These are phyloP conservation scores for Arion vulgaris DNA, from an alignment of 1,140 invertebrate species.

Conservation along the genomic window DNA sequence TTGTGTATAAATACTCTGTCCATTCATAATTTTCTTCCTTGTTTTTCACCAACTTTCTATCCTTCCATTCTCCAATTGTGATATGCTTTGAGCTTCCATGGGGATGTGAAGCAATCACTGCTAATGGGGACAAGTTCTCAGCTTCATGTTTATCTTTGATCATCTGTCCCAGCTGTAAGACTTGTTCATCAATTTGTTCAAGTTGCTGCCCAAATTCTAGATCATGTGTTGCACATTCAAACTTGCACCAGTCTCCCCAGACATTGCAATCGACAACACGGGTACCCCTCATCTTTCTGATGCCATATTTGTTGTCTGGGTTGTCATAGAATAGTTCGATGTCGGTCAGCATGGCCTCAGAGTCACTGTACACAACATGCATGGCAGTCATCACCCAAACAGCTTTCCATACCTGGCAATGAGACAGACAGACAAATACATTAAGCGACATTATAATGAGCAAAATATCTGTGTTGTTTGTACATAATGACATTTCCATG, in stretches of 20 bases:
- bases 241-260: constrained; percentile 4
- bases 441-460: not conserved
- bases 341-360: not conserved
- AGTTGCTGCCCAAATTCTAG: not conserved
- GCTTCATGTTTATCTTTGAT: not conserved
- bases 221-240: constrained; percentile 16
- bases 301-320: not conserved
- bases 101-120: constrained; percentile 10
- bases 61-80: not conserved
- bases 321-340: not conserved
- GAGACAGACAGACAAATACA: not conserved
- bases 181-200: not conserved
- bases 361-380: constrained; percentile 1
- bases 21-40: not conserved
- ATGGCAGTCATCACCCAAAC: constrained; percentile 15
- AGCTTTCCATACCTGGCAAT: constrained; percentile 1
- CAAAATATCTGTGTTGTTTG: no score
- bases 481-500: no score
- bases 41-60: not conserved
- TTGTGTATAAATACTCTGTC: constrained; percentile 3
- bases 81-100: not conserved
- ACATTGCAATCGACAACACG: not conserved
- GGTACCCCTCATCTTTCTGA: not conserved
- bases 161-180: not conserved
- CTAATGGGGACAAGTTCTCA: not conserved